A percentile compares a stretch with the other conserved stretches of the same genome.
Conservation (phyloP, 2,888 invertebrate species). For the Nipponacmea schrenckii region DNA sequence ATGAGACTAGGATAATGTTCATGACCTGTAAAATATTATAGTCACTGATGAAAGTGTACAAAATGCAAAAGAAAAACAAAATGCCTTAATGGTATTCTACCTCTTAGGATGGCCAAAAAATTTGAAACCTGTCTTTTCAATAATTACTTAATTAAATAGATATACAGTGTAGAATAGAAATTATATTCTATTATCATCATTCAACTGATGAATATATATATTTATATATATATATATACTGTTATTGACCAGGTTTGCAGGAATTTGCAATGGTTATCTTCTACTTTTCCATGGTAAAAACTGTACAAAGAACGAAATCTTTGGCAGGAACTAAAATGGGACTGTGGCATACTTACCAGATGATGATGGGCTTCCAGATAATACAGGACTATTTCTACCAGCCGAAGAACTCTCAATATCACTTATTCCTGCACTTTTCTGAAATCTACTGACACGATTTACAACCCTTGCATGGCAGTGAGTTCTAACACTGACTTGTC, state of each 20-base stretch:
- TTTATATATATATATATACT: no score
- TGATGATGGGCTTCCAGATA: conserved; percentile 66
- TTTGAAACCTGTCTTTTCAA: no score
- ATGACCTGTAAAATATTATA: conserved; percentile 38
- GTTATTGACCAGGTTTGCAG: no score
- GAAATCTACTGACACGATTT: conserved; percentile 90
- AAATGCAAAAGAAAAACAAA: no score
- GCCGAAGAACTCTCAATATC: conserved; percentile 69
- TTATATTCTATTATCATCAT: no score
- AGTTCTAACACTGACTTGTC: conserved; percentile 88
- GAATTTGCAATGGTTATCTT: no score
- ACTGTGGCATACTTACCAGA: conserved; percentile 27
- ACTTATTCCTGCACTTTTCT: conserved; percentile 90
- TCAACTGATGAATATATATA: no score
- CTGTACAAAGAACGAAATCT: neutral
- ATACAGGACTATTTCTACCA: conserved; percentile 77
- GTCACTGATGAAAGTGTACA: neutral
- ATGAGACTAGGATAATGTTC: conserved; percentile 57
- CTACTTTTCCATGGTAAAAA: no score
- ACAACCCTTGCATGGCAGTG: conserved; percentile 85
- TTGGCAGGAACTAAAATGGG: neutral
- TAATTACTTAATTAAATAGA: no score
- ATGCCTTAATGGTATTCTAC: no score
- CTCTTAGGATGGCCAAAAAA: no score
- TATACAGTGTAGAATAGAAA: no score